Evolutionary conservation across 2,888 invertebrate genomes (phyloP), one percentile per base, ranked within the genome.

Genomic region (Spialia ferax): DNA sequence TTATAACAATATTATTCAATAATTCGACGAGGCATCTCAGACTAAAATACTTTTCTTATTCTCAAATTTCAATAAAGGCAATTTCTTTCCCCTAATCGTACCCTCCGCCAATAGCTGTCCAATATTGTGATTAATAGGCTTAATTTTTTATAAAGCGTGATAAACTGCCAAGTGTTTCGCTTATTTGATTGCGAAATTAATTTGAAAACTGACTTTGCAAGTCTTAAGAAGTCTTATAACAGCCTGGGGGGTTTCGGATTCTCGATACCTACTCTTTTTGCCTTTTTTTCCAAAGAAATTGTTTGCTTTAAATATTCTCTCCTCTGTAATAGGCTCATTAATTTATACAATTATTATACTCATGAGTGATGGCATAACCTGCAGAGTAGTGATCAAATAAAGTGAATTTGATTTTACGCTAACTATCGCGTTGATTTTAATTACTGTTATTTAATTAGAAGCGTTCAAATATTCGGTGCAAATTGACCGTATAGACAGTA

Each of bases 81-180:
- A 79, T 82, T 79, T 79, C 76, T 74, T 77, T 78, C 67, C 48
- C 45, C 55, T 35, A 55, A 78, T 78, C 79, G 76, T 73, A 76
- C 78, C 80, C 81, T 80, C 79, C 74, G 78, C 79, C 75, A 82
- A 79, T 77, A 78, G 82, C 84, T 81, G 87, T 87, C 88, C 81
- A 79, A 84, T 86, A 80, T 84, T 79, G 78, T 88, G 86, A 87
- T 88, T 88, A 86, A 88, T 87, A 82, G 85, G 79, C 84, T 82
- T 80, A 82, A 84, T 83, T 80, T 85, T 83, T 84, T 72, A 68
- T 68, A 66, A 65, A 71, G 69, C 71, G 71, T 65, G 70, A 69
- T 69, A 72, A 64, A 62, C 68, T 72, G 74, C 73, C 62, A 50
- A 67, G 68, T 70, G 69, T 69, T 69, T 69, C 60, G 56, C 69